A percentile compares a stretch with the other conserved stretches of the same genome.
phyloP scores from a whole-genome alignment of 2,797 vertebrate species.

The Urosaurus nigricauda region DNA sequence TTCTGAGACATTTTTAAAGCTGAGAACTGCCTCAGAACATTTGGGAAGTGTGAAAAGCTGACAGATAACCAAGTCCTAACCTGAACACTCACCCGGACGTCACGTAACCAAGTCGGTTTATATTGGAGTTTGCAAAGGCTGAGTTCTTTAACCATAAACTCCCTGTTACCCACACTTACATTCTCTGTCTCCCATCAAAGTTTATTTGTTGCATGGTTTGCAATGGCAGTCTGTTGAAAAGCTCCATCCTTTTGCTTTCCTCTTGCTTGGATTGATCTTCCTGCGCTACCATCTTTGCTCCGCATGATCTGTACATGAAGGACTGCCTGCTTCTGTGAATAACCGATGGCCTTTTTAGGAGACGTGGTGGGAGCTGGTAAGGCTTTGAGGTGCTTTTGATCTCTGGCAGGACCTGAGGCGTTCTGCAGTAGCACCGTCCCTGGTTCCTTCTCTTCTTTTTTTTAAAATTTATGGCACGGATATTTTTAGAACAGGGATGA shows the following conservation, averaged over 20 bases:
- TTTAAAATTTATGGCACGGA: slow-evolving; percentile 67
- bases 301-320: fast-evolving
- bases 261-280: not conserved
- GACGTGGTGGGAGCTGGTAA: not conserved
- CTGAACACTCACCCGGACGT: no score
- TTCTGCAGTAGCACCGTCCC: slow-evolving; percentile 52
- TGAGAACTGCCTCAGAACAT: not conserved
- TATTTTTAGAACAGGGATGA: slow-evolving; percentile 74
- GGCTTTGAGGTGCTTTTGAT: slow-evolving; percentile 34
- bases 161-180: no score
- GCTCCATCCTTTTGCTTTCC: not conserved
- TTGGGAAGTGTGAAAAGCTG: not conserved
- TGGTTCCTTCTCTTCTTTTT: slow-evolving; percentile 66
- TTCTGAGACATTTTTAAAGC: not conserved
- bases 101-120: no score
- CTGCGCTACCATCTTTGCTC: not conserved
- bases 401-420: slow-evolving; percentile 57
- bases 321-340: not conserved
- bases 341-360: fast-evolving
- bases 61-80: no score
- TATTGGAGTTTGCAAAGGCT: no score
- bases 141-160: no score
- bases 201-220: not conserved
- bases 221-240: not conserved
- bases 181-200: not conserved